These are phyloP conservation scores for Temnothorax unifasciatus DNA, from an alignment of 2,888 invertebrate species.

Conservation along the genomic window DNA sequence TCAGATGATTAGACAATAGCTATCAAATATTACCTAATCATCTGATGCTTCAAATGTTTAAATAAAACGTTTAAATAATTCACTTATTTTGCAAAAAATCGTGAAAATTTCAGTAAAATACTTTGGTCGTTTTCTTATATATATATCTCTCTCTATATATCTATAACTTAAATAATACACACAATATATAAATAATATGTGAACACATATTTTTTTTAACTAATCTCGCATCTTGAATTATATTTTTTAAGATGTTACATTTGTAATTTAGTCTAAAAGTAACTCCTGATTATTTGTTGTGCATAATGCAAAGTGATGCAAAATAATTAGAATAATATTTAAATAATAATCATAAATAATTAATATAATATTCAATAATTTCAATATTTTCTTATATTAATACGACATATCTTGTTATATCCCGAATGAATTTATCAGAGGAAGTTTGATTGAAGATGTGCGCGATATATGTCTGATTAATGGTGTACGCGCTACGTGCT, in stretches of 20 bases:
- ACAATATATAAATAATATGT: slow-evolving; percentile 30
- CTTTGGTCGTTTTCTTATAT: slow-evolving; percentile 24
- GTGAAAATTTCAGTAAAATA: slow-evolving; percentile 21
- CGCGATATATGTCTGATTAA: slow-evolving; percentile 14
- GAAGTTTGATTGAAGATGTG: slow-evolving; percentile 35
- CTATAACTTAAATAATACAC: slow-evolving; percentile 15
- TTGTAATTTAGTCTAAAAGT: slow-evolving; percentile 7
- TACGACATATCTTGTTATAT: not conserved
- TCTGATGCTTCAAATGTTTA: not conserved
- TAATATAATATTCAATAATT: not conserved
- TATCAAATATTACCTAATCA: not conserved
- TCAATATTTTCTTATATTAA: not conserved
- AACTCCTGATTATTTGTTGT: not conserved
- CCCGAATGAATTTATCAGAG: not conserved
- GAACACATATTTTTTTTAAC: slow-evolving; percentile 7
- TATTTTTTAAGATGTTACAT: not conserved
- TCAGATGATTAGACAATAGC: not conserved
- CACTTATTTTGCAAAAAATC: not conserved
- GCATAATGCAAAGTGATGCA: slow-evolving; percentile 12
- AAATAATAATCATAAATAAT: slow-evolving; percentile 20
- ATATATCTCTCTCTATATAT: not conserved
- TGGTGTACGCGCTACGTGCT: not conserved
- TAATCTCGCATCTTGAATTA: not conserved
- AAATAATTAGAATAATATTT: slow-evolving; percentile 22
- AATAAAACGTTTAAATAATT: slow-evolving; percentile 6